Conservation (phyloP, 2,888 invertebrate genomes). For the Leptopilina syphax region DNA sequence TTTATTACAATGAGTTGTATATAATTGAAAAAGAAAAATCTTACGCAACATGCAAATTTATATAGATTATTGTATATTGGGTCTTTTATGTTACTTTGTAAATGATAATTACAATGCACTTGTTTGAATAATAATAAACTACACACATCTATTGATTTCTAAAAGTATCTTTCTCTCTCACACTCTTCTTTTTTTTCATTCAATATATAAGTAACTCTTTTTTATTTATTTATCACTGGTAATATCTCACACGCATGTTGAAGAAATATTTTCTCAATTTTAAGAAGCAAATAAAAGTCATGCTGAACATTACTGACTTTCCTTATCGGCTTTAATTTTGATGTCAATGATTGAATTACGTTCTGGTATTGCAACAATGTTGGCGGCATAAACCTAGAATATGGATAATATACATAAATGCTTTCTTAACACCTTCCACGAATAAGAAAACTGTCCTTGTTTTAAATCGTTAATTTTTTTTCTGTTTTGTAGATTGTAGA, state of each 20-base stretch:
- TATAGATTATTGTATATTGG: not conserved
- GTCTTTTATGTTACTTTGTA: conserved; percentile 23
- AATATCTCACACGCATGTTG: not conserved
- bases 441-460: conserved; percentile 30
- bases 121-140: conserved; percentile 2
- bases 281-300: conserved; percentile 23
- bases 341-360: conserved; percentile 39
- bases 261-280: not conserved
- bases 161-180: not conserved
- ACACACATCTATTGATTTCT: conserved; percentile 6
- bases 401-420: conserved; percentile 18
- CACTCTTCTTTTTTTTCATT: too few relatives aligned
- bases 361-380: conserved; percentile 36
- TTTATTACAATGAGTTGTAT: conserved; percentile 3
- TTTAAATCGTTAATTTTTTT: conserved; percentile 36
- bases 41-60: conserved; percentile 23
- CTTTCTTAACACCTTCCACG: conserved; percentile 38
- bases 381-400: conserved; percentile 34
- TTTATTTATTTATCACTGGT: conserved; percentile 14
- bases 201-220: too few relatives aligned
- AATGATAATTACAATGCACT: conserved; percentile 17
- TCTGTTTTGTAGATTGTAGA: not conserved
- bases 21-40: conserved; percentile 35
- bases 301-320: not conserved
- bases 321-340: conserved; percentile 26